These are phyloP conservation scores for Himalopsyche tibetana DNA, from an alignment of 2,888 invertebrate genomes.

Conservation along the genomic window DNA sequence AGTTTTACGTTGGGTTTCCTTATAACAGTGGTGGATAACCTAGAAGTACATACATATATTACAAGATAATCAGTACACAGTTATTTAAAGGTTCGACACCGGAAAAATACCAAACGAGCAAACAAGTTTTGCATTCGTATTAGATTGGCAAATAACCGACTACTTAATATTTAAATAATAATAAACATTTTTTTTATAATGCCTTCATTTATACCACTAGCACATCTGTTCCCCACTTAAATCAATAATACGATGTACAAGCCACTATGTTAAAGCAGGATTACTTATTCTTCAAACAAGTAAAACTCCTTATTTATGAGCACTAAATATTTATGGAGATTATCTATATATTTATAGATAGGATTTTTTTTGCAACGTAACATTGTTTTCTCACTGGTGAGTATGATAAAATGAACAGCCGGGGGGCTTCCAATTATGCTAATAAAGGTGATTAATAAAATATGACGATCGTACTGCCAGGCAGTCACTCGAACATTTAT, in stretches of 20 bases:
- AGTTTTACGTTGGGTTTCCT: no score
- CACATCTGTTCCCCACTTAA: slow-evolving; percentile 47
- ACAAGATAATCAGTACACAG: background rate
- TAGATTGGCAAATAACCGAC: background rate
- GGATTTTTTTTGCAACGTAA: slow-evolving; percentile 44
- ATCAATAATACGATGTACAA: slow-evolving; percentile 36
- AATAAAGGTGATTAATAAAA: slow-evolving; percentile 11
- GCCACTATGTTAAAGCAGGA: slow-evolving; percentile 17
- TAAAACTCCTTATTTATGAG: slow-evolving; percentile 48
- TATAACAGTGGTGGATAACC: no score
- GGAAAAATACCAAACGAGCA: background rate
- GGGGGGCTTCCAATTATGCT: slow-evolving; percentile 22
- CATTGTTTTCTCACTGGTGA: slow-evolving; percentile 46
- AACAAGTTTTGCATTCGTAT: background rate
- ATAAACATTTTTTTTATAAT: slow-evolving; percentile 6
- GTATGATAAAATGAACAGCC: slow-evolving; percentile 45
- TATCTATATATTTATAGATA: slow-evolving; percentile 42
- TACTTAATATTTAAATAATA: slow-evolving; percentile 6
- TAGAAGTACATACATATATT: no score
- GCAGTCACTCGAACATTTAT: slow-evolving; percentile 15
- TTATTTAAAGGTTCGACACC: background rate
- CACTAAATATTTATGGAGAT: slow-evolving; percentile 48
- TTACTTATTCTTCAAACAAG: slow-evolving; percentile 28
- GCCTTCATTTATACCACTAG: background rate
- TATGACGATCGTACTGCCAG: background rate